Conservation (phyloP, 2,113 vertebrate genomes). For the Carassius carassius region DNA sequence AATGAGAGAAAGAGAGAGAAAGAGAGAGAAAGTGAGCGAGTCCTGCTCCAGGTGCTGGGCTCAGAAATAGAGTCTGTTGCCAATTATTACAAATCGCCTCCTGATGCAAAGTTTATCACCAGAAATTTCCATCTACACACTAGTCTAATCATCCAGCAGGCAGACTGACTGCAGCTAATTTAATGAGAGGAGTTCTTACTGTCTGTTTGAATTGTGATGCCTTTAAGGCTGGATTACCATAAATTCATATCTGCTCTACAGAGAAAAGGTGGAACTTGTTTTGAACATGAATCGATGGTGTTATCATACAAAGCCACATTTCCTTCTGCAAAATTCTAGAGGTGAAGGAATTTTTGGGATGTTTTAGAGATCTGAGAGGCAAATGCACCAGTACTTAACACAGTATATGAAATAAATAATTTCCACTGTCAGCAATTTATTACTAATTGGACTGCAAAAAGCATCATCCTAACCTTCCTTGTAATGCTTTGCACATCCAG, state of each 20-base stretch:
- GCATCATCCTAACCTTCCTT: not conserved
- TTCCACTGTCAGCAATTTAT: not conserved
- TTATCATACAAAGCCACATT: constrained; percentile 31
- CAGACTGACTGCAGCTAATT: constrained; percentile 52
- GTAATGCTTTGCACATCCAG: not conserved
- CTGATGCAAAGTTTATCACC: constrained; percentile 58
- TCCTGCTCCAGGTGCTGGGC: constrained; percentile 45
- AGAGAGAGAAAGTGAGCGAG: constrained; percentile 10
- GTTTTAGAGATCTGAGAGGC: constrained; percentile 36
- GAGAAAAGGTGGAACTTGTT: constrained; percentile 36
- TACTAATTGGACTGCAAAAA: not conserved
- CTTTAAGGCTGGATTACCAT: constrained; percentile 45
- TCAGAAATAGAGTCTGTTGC: constrained; percentile 49
- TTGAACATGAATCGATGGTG: constrained; percentile 24
- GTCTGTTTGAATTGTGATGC: constrained; percentile 31
- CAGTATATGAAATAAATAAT: constrained; percentile 5
- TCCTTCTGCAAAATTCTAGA: not conserved
- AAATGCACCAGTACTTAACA: too few species aligned
- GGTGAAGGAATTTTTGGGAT: not conserved
- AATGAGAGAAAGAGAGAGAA: constrained; percentile 22
- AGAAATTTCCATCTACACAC: constrained; percentile 53
- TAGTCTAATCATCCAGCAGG: constrained; percentile 53
- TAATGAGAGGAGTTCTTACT: constrained; percentile 39
- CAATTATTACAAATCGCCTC: constrained; percentile 56
- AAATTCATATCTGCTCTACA: constrained; percentile 43